Evolutionary conservation across 2,888 invertebrate species (phyloP), one percentile per base, ranked within the genome.

Genomic region (Notocelia uddmanniana): DNA sequence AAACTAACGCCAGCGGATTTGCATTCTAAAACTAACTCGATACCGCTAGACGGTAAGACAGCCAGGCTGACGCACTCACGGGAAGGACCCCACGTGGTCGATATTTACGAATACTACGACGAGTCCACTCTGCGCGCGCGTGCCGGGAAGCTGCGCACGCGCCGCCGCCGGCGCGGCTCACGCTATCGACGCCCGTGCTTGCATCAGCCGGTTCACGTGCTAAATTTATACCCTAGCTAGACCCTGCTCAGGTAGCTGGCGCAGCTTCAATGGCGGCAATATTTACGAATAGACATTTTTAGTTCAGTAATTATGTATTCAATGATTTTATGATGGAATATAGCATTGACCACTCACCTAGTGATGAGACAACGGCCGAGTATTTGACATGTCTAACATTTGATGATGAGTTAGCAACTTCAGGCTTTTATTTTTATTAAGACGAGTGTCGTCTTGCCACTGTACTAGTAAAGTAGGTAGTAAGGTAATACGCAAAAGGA

Each of bases 151-250:
- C 55, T 6, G 59, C 54, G 63, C 57, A 18, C 41, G 31, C 58
- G 55, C 48, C 58, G 50, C 18, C 48, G 18, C 50, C 19, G 55
- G 67, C 70, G 59, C 68, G 58, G 21, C 69, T 58, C 73, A 79
- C 80, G 77, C 64, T 79, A 79, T 41, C 62, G 69, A 15, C 74
- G 48, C 54, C 62, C 57, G 62, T 66, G 60, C 78, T 82, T 82
- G 82, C 81, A 77, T 82, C 81, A 82, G 78, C 80, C 78, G 55
- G n/a, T 18, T 15, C 52, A 71, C 73, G 73, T 63, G 63, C 55
- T 37, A 68, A 50, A 62, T 26, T 3, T 26, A 26, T 2, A 31
- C n/a, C n/a, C n/a, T 57, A 21, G 34, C n/a, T n/a, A 31, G 45
- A 34, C 55, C 55, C 55, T 9, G 37, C 62, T 15, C 55, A 62